phyloP scores from a whole-genome alignment of 2,113 vertebrate species.

The Antidorcas marsupialis region DNA sequence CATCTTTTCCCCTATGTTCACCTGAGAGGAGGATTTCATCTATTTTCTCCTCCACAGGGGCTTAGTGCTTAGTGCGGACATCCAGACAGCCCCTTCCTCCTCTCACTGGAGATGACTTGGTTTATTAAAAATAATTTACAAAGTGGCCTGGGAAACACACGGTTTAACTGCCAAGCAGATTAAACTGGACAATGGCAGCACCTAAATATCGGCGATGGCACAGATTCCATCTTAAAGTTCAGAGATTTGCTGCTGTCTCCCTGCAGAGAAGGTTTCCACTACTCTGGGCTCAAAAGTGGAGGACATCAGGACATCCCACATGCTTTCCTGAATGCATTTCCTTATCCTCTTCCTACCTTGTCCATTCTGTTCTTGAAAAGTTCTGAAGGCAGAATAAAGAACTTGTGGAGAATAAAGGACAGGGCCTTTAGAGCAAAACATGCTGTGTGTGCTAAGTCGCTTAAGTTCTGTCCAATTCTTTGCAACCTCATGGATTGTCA shows the following conservation, averaged over 20 bases:
- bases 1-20: neutral
- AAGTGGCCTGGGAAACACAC: neutral
- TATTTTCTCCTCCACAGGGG: neutral
- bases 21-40: neutral
- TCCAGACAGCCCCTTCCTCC: neutral
- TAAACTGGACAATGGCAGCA: neutral
- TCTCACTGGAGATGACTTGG: neutral
- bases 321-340: neutral
- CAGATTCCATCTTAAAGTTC: neutral
- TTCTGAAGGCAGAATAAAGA: neutral
- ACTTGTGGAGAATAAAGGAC: neutral
- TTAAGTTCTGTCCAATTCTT: neutral
- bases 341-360: neutral
- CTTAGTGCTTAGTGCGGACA: neutral
- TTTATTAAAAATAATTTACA: neutral
- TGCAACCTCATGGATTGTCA: neutral
- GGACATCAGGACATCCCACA: neutral
- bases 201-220: neutral
- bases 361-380: neutral
- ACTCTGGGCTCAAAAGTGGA: neutral
- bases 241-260: neutral
- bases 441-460: neutral
- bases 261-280: neutral
- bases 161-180: neutral
- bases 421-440: neutral